These are phyloP conservation scores for Loripinus fragilis DNA, from an alignment of 2,888 invertebrate species.

Conservation along the genomic window DNA sequence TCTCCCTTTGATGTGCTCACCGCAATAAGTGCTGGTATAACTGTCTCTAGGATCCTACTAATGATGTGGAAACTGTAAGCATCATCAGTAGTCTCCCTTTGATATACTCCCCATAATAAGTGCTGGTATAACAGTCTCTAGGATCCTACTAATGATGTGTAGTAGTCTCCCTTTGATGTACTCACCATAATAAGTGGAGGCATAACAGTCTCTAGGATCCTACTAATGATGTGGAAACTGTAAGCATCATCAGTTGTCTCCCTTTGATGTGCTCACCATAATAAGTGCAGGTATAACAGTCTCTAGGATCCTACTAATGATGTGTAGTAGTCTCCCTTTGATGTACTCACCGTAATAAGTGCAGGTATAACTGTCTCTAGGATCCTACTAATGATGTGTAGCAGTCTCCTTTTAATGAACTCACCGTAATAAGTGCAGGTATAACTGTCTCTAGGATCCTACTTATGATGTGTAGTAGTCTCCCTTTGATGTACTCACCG, in stretches of 20 bases:
- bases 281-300: slow-evolving; percentile 94
- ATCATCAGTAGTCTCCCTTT: no score
- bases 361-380: no score
- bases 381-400: no score
- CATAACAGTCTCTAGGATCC: no score
- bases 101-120: slow-evolving; percentile 86
- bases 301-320: slow-evolving; percentile 94
- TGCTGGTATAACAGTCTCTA: slow-evolving; percentile 94
- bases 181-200: slow-evolving; percentile 95
- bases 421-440: slow-evolving; percentile 95
- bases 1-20: no score
- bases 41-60: slow-evolving; percentile 93
- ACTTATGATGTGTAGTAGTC: no score
- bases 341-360: slow-evolving; percentile 96
- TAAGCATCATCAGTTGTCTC: slow-evolving; percentile 92
- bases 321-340: no score
- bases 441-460: no score
- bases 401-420: no score
- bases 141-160: slow-evolving; percentile 94
- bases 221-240: slow-evolving; percentile 96
- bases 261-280: slow-evolving; percentile 84
- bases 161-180: no score
- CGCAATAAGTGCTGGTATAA: slow-evolving; percentile 92
- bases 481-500: slow-evolving; percentile 82
- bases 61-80: slow-evolving; percentile 98